These are phyloP conservation scores for Chelidonichthys spinosus DNA, from an alignment of 2,797 vertebrate species.

Conservation along the genomic window DNA sequence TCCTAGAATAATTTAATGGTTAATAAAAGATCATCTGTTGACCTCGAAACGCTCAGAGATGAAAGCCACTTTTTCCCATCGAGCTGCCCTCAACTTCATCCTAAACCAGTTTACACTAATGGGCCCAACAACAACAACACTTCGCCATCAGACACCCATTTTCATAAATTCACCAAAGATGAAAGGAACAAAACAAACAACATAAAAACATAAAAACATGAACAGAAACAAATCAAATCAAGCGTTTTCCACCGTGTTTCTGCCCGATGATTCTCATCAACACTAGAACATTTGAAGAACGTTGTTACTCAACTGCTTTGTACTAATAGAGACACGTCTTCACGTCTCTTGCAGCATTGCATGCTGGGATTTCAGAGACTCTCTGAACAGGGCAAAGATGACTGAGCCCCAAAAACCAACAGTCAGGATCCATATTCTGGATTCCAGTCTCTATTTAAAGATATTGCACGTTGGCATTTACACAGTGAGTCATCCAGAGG, in stretches of 20 bases:
- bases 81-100: background rate
- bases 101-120: background rate
- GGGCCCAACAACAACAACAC: background rate
- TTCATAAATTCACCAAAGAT: background rate
- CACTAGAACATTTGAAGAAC: too few species aligned
- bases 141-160: background rate
- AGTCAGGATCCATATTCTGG: background rate
- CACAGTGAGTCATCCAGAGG: background rate
- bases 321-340: too few species aligned
- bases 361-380: background rate
- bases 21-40: slow-evolving; percentile 3
- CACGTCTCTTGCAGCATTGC: background rate
- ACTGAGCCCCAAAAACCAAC: too few species aligned
- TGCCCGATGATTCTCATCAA: too few species aligned
- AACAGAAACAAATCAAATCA: too few species aligned
- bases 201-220: background rate
- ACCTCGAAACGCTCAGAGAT: accelerated
- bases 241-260: too few species aligned
- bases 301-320: too few species aligned
- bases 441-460: background rate
- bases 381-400: background rate
- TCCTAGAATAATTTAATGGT: background rate
- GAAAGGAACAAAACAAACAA: background rate
- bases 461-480: background rate
- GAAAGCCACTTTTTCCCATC: too few species aligned